Base-by-base conservation (phyloP, 1,140 invertebrate species). In the Prorops nasuta region DNA sequence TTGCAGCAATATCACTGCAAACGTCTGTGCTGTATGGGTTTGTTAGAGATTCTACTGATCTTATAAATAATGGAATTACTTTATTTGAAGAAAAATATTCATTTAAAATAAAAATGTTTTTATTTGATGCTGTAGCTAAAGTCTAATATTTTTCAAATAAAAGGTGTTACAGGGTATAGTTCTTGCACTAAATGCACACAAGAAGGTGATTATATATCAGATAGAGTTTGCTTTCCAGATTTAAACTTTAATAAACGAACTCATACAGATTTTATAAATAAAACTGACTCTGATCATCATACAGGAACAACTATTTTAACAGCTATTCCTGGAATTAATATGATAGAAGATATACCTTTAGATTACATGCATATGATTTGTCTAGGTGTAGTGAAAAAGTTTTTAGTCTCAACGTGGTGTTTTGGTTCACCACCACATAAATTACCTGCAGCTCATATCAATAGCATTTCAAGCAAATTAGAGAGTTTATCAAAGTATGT, bases 111-210 rank as follows among this genome's bases (percentile, higher is more conserved):
- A n/a, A n/a, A n/a, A n/a, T n/a, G n/a, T n/a, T n/a, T n/a, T n/a
- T n/a, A n/a, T n/a, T n/a, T n/a, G n/a, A n/a, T n/a, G n/a, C n/a
- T n/a, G n/a, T n/a, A n/a, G 24, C 6, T 28, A 10, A 63, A 64
- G 51, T 49, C 69, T 19, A 72, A 63, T 53, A 48, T 77, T 4
- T 62, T 69, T 31, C 46, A 44, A 15, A 53, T 58, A 1, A 77
- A 72, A 60, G 51, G 58, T 18, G 67, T 69, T 47, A 59, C 36
- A 45, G 73, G 70, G 4, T 74, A 67, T 48, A 41, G 41, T 49
- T 59, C 60, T 22, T 76, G 76, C 54, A 58, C 64, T 2, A 71
- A 68, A 50, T 77, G 72, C 46, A 54, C 19, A 10, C 47, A 59
- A 7, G 18, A 62, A 52, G 66, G 68, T 6, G 51, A 45, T 28